These are phyloP conservation scores for Morpho deidamia DNA, from an alignment of 2,888 invertebrate genomes.

Conservation along the genomic window DNA sequence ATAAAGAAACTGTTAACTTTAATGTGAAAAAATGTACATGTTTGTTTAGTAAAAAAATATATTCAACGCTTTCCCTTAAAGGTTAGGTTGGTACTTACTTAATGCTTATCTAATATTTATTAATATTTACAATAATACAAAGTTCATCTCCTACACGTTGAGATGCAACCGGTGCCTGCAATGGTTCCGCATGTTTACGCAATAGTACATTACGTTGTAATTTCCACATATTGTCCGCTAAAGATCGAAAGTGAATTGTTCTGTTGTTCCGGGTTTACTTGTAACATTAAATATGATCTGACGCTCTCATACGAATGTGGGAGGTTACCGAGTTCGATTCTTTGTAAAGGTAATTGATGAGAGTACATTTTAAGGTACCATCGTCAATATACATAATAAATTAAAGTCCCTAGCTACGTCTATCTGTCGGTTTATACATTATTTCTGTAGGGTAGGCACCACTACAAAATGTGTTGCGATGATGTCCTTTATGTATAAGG, in stretches of 20 bases:
- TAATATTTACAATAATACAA: conserved; percentile 6
- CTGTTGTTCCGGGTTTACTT: conserved; percentile 32
- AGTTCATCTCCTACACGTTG: conserved; percentile 6
- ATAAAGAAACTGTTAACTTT: too few relatives aligned
- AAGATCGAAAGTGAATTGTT: conserved; percentile 22
- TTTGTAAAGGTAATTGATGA: too few relatives aligned
- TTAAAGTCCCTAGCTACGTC: too few relatives aligned
- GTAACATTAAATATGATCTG: too few relatives aligned
- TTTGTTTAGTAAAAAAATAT: background rate
- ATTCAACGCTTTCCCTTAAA: conserved; percentile 1
- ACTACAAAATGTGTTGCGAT: too few relatives aligned
- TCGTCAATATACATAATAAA: too few relatives aligned
- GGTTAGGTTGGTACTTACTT: background rate
- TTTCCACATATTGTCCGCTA: conserved; percentile 22
- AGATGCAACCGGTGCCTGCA: conserved; percentile 2
- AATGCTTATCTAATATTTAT: conserved; percentile 4
- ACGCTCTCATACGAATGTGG: too few relatives aligned
- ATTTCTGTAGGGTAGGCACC: too few relatives aligned
- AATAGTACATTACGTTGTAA: conserved; percentile 17
- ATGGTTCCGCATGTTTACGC: conserved; percentile 15
- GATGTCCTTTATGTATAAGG: too few relatives aligned
- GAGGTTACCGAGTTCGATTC: too few relatives aligned
- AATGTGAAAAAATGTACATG: background rate
- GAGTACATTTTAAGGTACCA: too few relatives aligned
- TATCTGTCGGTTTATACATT: too few relatives aligned